phyloP scores from a whole-genome alignment of 2,113 vertebrate species.

The Sander lucioperca region DNA sequence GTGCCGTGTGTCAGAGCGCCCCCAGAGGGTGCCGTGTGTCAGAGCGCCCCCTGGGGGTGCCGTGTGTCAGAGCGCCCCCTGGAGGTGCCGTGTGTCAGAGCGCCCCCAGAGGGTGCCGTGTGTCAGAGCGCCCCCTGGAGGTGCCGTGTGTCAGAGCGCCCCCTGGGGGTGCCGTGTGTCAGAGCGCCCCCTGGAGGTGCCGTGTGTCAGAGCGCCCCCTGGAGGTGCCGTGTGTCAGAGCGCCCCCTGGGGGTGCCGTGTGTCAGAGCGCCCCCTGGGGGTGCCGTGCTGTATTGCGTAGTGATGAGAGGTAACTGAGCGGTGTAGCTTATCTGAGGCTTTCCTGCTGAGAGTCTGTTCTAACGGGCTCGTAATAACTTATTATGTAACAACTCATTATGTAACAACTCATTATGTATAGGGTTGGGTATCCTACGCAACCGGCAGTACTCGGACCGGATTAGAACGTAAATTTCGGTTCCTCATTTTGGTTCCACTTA shows the following conservation, averaged over 20 bases:
- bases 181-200: background rate
- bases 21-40: constrained; percentile 1
- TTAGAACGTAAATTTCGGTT: no score
- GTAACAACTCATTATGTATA: no score
- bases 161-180: constrained; percentile 58
- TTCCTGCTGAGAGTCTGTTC: constrained; percentile 56
- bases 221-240: constrained; percentile 44
- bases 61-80: background rate
- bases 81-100: constrained; percentile 52
- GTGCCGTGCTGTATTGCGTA: constrained; percentile 81
- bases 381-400: no score
- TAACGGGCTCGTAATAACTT: no score
- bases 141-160: constrained; percentile 59
- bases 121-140: constrained; percentile 35
- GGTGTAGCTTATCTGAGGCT: constrained; percentile 86
- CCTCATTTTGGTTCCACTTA: no score
- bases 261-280: no score
- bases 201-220: constrained; percentile 51
- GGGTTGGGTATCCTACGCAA: no score
- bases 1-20: background rate
- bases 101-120: constrained; percentile 43
- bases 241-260: constrained; percentile 51
- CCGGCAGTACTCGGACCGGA: no score
- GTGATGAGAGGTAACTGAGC: constrained; percentile 87
- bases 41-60: constrained; percentile 73